A percentile compares a stretch with the other conserved stretches of the same genome.
phyloP scores from a whole-genome alignment of 2,888 invertebrate species.

The Nomada flava region DNA sequence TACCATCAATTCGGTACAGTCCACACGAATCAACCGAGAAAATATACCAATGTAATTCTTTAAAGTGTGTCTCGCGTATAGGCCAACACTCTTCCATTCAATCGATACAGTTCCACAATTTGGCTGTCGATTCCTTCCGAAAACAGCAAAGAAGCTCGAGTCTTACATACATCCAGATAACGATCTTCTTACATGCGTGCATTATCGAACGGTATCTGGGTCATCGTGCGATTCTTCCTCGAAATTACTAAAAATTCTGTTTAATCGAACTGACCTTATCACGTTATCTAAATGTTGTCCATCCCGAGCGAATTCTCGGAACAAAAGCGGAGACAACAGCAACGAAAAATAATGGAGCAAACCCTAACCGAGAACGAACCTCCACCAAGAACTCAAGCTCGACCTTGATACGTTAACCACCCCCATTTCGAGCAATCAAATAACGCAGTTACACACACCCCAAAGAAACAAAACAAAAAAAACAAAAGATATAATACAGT shows the following conservation, averaged over 20 bases:
- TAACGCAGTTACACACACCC: not conserved
- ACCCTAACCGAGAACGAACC: not conserved
- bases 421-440: not conserved
- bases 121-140: not conserved
- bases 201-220: conserved; percentile 37
- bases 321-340: too few species aligned
- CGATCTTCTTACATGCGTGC: conserved; percentile 23
- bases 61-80: not conserved
- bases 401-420: conserved; percentile 21
- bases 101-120: not conserved
- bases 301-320: too few species aligned
- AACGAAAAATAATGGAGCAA: too few species aligned
- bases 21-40: too few species aligned
- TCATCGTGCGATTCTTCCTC: conserved; percentile 17
- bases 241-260: not conserved
- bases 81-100: not conserved
- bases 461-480: not conserved
- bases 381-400: conserved; percentile 1
- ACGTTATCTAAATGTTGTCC: not conserved
- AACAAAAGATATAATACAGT: not conserved
- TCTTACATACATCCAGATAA: conserved; percentile 33
- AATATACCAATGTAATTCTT: not conserved
- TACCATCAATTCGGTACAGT: too few species aligned
- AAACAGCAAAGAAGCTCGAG: conserved; percentile 13
- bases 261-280: not conserved